These are phyloP conservation scores for Oryzias melastigma DNA, from an alignment of 2,113 vertebrate species.

Conservation along the genomic window DNA sequence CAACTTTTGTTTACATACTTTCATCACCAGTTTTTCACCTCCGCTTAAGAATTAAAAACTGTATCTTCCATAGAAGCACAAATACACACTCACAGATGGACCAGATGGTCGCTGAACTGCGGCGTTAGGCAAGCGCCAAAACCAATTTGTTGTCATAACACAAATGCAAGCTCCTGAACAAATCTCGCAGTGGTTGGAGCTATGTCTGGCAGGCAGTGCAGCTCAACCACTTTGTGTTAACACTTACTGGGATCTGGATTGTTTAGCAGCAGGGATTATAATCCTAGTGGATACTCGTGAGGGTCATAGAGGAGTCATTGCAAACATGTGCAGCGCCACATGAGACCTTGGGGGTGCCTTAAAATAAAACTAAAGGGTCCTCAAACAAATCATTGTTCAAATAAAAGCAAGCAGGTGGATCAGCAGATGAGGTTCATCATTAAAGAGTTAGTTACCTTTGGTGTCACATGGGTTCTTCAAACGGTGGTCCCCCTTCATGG, in stretches of 20 bases:
- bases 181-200: constrained; percentile 33
- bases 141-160: constrained; percentile 51
- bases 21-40: no score
- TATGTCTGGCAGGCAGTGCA: constrained; percentile 11
- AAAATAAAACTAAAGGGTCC: not conserved
- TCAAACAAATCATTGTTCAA: not conserved
- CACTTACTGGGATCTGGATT: constrained; percentile 44
- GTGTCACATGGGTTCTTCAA: constrained; percentile 67
- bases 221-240: constrained; percentile 23
- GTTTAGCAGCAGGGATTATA: constrained; percentile 39
- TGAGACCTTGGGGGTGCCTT: constrained; percentile 8
- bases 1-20: not conserved
- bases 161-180: constrained; percentile 30
- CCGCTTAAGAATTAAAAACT: no score
- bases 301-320: constrained; percentile 26
- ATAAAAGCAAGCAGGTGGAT: no score
- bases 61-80: constrained; percentile 7
- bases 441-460: constrained; percentile 66
- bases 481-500: constrained; percentile 76
- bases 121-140: constrained; percentile 45
- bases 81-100: constrained; percentile 56
- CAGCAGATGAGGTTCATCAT: no score
- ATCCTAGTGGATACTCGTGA: constrained; percentile 28
- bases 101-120: constrained; percentile 65
- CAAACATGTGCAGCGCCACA: constrained; percentile 5